These are phyloP conservation scores for Mobula hypostoma DNA, from an alignment of 2,113 vertebrate genomes.

Conservation along the genomic window DNA sequence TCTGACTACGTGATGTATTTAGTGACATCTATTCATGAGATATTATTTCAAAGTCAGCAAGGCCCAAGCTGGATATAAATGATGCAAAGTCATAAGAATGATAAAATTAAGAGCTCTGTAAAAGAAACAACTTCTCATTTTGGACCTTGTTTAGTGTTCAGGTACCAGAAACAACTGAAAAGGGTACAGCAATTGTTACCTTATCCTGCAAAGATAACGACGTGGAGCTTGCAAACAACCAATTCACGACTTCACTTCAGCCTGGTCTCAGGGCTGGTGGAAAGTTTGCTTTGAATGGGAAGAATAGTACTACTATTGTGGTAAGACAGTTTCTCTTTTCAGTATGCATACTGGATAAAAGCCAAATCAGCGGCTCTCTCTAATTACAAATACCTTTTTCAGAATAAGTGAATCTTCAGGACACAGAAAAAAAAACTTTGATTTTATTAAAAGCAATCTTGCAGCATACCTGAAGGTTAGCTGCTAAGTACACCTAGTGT, in stretches of 20 bases:
- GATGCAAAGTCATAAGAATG: neutral
- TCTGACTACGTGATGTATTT: neutral
- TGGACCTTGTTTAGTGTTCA: neutral
- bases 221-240: slow-evolving; percentile 10
- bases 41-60: neutral
- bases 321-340: neutral
- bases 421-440: neutral
- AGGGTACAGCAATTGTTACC: neutral
- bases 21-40: neutral
- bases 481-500: neutral
- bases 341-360: neutral
- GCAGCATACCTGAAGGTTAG: neutral
- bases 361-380: neutral
- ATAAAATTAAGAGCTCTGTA: neutral
- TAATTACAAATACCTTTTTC: neutral
- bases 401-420: neutral
- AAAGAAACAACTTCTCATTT: neutral
- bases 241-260: neutral
- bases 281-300: slow-evolving; percentile 10
- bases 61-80: neutral
- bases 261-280: neutral
- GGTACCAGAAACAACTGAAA: neutral
- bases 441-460: neutral
- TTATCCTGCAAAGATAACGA: slow-evolving; percentile 27
- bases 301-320: slow-evolving; percentile 7